These are phyloP conservation scores for Alectura lathami DNA, from an alignment of 2,113 vertebrate species.

Conservation along the genomic window DNA sequence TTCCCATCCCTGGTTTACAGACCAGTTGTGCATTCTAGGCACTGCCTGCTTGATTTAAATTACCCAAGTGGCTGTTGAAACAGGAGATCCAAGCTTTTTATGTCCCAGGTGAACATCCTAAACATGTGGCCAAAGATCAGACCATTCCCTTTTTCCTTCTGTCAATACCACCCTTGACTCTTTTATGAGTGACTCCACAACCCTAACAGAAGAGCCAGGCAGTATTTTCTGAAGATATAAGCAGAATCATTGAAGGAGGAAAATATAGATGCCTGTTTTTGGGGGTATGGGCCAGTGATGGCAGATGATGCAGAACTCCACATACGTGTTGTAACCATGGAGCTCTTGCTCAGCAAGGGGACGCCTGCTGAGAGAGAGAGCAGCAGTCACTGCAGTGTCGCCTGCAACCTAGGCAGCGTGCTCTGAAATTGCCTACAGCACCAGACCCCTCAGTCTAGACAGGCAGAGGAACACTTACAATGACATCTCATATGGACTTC, in stretches of 20 bases:
- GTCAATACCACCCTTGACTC: not conserved
- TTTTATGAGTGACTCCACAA: not conserved
- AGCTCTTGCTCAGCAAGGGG: not conserved
- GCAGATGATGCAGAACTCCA: not conserved
- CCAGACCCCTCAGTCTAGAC: not conserved
- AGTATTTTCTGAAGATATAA: not conserved
- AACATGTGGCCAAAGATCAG: not conserved
- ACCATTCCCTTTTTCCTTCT: not conserved
- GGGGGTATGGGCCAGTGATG: not conserved
- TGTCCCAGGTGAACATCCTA: not conserved
- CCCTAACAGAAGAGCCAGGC: not conserved
- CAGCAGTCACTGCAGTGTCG: not conserved
- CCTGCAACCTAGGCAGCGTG: not conserved
- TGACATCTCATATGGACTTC: not conserved
- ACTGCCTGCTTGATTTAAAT: not conserved
- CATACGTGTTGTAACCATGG: not conserved
- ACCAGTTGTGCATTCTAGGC: not conserved
- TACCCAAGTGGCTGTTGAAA: not conserved
- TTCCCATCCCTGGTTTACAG: not conserved
- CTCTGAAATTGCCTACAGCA: not conserved
- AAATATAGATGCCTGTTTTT: not conserved
- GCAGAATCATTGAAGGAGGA: not conserved
- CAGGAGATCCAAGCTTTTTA: not conserved
- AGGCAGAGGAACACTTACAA: not conserved
- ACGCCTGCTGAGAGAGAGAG: not conserved